These are phyloP conservation scores for Apis cerana DNA, from an alignment of 1,140 invertebrate genomes.

Conservation along the genomic window DNA sequence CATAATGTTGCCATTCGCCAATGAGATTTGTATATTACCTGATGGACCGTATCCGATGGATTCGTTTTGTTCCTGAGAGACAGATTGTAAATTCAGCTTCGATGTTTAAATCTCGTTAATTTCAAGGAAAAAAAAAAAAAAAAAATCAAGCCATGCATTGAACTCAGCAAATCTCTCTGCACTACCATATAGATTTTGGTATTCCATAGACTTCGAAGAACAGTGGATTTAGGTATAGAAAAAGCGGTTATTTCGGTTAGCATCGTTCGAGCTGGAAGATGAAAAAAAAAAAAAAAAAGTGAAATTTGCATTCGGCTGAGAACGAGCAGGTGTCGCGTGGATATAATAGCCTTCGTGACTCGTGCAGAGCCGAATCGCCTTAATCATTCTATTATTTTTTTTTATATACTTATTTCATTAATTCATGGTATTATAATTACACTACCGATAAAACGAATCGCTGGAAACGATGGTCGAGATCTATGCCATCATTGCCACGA, in stretches of 20 bases:
- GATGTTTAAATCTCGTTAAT: too few relatives aligned
- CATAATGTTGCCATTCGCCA: constrained; percentile 95
- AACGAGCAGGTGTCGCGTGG: constrained; percentile 11
- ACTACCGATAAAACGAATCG: background rate
- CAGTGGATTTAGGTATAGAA: background rate
- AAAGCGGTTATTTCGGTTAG: constrained; percentile 1
- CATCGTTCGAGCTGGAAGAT: background rate
- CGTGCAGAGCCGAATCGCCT: background rate
- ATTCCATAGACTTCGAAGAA: constrained; percentile 16
- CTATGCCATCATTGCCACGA: constrained; percentile 10
- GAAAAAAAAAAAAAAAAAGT: background rate
- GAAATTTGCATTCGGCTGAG: constrained; percentile 8
- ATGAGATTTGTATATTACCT: constrained; percentile 91
- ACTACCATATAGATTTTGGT: background rate
- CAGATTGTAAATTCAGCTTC: constrained; percentile 36
- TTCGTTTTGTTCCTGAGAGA: constrained; percentile 74
- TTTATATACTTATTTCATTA: background rate
- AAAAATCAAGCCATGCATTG: constrained; percentile 58
- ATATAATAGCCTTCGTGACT: constrained; percentile 12
- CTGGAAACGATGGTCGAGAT: background rate
- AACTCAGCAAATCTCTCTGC: constrained; percentile 42
- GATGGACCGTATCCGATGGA: constrained; percentile 74
- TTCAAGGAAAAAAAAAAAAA: background rate
- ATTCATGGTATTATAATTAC: background rate
- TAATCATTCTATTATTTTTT: background rate